Percentiles rank a stretch among this genome's conserved stretches.
Conservation (phyloP, 2,113 vertebrate genomes). For the Phainopepla nitens region DNA sequence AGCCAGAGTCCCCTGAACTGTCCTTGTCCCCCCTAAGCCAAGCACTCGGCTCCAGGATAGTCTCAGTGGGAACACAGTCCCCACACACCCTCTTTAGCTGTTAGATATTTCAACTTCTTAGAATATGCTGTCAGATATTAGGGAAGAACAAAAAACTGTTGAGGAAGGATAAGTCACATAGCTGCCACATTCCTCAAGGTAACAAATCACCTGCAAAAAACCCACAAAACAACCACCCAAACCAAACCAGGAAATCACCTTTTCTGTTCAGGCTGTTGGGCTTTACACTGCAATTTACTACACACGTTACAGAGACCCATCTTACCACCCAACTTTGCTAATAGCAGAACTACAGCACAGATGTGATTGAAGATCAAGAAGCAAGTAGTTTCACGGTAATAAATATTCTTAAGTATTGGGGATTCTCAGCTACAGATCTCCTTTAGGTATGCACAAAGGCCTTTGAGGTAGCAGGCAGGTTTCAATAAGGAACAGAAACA, state of each 20-base stretch:
- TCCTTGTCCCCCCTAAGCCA: background rate
- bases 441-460: background rate
- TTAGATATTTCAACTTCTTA: background rate
- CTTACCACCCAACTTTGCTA: background rate
- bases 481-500: background rate
- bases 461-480: background rate
- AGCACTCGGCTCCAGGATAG: background rate
- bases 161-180: background rate
- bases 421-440: background rate
- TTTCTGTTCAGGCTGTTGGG: background rate
- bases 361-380: background rate
- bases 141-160: background rate
- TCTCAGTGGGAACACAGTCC: background rate
- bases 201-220: background rate
- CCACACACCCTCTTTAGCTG: background rate
- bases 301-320: fast-evolving
- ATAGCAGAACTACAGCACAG: fast-evolving
- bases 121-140: background rate
- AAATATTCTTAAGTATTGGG: background rate
- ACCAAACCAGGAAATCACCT: background rate
- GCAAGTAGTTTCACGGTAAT: background rate
- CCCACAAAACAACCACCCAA: background rate
- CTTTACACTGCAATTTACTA: background rate
- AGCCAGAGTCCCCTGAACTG: background rate
- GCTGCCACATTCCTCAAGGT: background rate